These are phyloP conservation scores for Sesia bembeciformis DNA, from an alignment of 2,888 invertebrate genomes.

Conservation along the genomic window DNA sequence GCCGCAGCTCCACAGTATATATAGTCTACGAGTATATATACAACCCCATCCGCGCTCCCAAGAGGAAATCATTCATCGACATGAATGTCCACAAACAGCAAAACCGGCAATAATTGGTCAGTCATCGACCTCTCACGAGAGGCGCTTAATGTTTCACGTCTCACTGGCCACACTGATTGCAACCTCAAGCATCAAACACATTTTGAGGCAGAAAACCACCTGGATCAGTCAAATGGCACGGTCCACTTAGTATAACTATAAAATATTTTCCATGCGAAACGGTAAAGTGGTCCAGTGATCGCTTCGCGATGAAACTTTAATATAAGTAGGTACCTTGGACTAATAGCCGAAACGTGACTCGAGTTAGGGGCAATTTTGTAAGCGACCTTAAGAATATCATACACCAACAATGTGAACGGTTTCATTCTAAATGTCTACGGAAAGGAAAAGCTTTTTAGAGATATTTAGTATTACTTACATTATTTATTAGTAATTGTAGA, in stretches of 20 bases:
- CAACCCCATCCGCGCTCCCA: background rate
- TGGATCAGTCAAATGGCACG: slow-evolving; percentile 20
- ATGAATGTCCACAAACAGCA: slow-evolving; percentile 2
- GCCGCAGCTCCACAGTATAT: too few relatives aligned
- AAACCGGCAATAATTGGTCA: slow-evolving; percentile 14
- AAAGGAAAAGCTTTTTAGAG: too few relatives aligned
- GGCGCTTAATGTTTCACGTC: slow-evolving; percentile 22
- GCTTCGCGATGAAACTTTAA: slow-evolving; percentile 63
- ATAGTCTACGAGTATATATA: too few relatives aligned
- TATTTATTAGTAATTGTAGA: too few relatives aligned
- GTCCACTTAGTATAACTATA: slow-evolving; percentile 32
- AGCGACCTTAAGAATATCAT: slow-evolving; percentile 58
- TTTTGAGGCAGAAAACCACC: slow-evolving; percentile 12
- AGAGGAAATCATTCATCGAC: slow-evolving; percentile 7
- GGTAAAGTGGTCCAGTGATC: slow-evolving; percentile 53
- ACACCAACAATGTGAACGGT: slow-evolving; percentile 53
- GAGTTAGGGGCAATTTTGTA: slow-evolving; percentile 51
- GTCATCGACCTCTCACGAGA: slow-evolving; percentile 19
- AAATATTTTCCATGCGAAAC: slow-evolving; percentile 50
- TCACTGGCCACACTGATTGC: slow-evolving; percentile 33
- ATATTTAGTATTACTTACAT: too few relatives aligned
- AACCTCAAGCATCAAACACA: slow-evolving; percentile 11
- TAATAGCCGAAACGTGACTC: slow-evolving; percentile 67
- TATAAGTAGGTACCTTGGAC: slow-evolving; percentile 61
- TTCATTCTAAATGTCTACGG: slow-evolving; percentile 17